Evolutionary conservation across 2,113 vertebrate genomes (phyloP), one percentile per base, ranked within the genome.

Genomic region (Excalfactoria chinensis): DNA sequence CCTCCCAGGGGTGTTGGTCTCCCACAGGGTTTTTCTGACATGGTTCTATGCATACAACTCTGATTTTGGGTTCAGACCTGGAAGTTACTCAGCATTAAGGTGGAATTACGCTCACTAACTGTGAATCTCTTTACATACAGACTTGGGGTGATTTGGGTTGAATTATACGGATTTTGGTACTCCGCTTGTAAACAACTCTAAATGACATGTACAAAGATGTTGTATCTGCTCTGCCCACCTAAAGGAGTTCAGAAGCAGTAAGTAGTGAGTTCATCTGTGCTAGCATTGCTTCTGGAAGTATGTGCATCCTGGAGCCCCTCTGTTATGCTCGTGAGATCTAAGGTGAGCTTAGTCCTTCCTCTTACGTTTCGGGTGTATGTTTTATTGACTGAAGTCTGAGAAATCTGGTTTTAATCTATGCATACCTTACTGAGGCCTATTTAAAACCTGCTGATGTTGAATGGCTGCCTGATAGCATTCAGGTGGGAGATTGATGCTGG

Each of bases 271-370:
- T 67, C 46, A 6, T 60, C 25, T 4, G 41, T 18, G n/a, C 48
- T 66, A 34, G 67, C 17, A 2, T 55, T 64, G 44, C 49, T 55
- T 66, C 67, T 56, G 58, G 56, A 62, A 60, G 34, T 34, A 6
- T 0, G 0, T 10, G 18, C 4, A 0, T 70, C 30, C 40, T 2
- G 0, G 32, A 67, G 68, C 56, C 40, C 23, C 19, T 35, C 15
- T 2, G 1, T 55, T 19, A 9, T 21, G 28, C n/a, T 88, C 15
- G 2, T 13, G 17, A 15, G 10, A 22, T 49, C 73, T 83, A 34
- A 64, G 67, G 64, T 1, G 6, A 69, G 40, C 32, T 22, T 70
- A 6, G 40, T 56, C 13, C 41, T 79, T 70, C 59, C 67, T 53
- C 37, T 41, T 4, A 1, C 16, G 6, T 34, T 62, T 80, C 70